A percentile compares a stretch with the other conserved stretches of the same genome.
phyloP scores from a whole-genome alignment of 2,113 vertebrate species.

The Panthera leo region DNA sequence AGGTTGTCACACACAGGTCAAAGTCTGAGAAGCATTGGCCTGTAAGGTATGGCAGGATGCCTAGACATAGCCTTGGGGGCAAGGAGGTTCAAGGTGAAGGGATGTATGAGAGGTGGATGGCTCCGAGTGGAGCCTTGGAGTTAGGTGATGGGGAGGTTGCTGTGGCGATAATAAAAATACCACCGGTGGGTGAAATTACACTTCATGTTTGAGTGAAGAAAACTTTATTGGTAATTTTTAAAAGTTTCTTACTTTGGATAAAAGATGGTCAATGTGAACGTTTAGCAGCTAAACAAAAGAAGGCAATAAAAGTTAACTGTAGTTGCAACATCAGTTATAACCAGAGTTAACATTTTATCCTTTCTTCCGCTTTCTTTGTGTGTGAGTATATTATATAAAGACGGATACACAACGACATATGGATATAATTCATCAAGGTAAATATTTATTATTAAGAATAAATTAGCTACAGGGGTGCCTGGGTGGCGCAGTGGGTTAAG shows the following conservation, averaged over 20 bases:
- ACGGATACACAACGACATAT: not conserved
- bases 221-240: not conserved
- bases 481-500: no score
- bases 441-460: slow-evolving; percentile 1
- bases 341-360: not conserved
- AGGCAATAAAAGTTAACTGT: not conserved
- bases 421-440: not conserved
- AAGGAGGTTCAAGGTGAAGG: not conserved
- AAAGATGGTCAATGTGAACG: not conserved
- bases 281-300: slow-evolving; percentile 4
- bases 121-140: not conserved
- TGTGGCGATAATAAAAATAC: not conserved
- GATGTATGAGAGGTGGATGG: rapidly evolving
- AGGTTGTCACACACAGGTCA: not conserved
- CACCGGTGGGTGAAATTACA: not conserved
- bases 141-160: not conserved
- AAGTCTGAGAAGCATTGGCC: not conserved
- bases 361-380: not conserved
- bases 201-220: not conserved
- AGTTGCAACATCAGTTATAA: not conserved
- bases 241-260: not conserved
- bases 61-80: not conserved
- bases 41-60: not conserved
- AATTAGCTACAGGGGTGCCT: not conserved
- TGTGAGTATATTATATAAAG: not conserved